Conservation (phyloP, 35 echinoderm and acorn worm genomes). For the Stichopus chloronotus region DNA sequence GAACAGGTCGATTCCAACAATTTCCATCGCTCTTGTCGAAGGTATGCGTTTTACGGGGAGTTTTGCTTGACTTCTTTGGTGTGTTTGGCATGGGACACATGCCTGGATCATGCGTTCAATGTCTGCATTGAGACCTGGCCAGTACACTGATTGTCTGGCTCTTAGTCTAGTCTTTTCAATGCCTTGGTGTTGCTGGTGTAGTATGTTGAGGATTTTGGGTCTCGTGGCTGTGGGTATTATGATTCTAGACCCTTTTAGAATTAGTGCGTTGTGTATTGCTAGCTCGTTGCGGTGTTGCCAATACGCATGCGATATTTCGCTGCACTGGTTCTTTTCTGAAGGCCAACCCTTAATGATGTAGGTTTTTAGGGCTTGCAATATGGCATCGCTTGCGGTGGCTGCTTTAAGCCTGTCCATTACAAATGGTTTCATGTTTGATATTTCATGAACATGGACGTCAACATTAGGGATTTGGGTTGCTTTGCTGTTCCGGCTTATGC, state of each 20-base stretch:
- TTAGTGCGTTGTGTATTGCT: constrained; percentile 39
- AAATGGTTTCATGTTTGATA: constrained; percentile 45
- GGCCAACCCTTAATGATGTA: constrained; percentile 47
- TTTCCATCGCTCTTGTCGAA: constrained; percentile 47
- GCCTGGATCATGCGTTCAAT: constrained; percentile 49
- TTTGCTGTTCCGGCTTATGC: not conserved
- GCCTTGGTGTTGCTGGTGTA: constrained; percentile 54
- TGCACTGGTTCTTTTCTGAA: constrained; percentile 38
- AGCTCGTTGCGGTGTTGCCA: constrained; percentile 39
- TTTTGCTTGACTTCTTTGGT: constrained; percentile 51
- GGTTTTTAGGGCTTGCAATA: constrained; percentile 20
- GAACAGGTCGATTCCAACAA: constrained; percentile 43
- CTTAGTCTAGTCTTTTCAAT: constrained; percentile 56
- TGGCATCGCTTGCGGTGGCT: constrained; percentile 26
- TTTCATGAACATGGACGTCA: constrained; percentile 40
- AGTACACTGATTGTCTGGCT: constrained; percentile 58
- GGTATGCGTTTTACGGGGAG: constrained; percentile 34
- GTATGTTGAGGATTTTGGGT: constrained; percentile 33
- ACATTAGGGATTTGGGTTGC: not conserved
- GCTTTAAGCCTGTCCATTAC: constrained; percentile 15
- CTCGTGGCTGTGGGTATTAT: constrained; percentile 32
- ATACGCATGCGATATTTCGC: constrained; percentile 37
- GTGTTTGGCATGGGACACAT: constrained; percentile 48
- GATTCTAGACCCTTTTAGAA: constrained; percentile 46
- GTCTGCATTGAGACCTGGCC: constrained; percentile 49